Conservation (phyloP, 2,113 vertebrate species). For the Jacana jacana region DNA sequence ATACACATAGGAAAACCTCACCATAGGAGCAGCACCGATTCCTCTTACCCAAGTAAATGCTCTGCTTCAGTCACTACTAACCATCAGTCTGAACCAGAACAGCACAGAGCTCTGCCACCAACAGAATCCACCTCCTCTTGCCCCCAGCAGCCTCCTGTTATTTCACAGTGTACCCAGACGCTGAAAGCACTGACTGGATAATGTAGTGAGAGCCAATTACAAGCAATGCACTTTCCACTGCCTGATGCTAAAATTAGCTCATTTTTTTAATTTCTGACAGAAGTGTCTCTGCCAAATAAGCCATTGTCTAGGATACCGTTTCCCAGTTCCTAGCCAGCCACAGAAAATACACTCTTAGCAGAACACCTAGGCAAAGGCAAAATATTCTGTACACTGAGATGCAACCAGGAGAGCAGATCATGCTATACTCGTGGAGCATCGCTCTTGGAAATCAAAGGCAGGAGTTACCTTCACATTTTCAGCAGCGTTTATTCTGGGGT, state of each 20-base stretch:
- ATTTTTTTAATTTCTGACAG: neutral
- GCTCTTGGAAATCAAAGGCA: slow-evolving; percentile 3
- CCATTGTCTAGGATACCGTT: neutral
- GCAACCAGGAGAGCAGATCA: neutral
- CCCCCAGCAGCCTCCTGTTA: neutral
- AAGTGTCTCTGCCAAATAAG: neutral
- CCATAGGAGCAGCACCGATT: neutral
- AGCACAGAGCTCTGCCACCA: neutral
- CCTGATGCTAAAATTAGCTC: neutral
- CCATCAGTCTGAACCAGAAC: neutral
- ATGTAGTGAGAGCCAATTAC: neutral
- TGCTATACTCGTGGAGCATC: neutral
- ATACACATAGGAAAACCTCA: neutral
- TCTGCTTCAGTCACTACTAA: neutral
- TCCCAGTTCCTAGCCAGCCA: neutral
- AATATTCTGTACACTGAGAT: neutral
- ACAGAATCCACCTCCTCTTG: neutral
- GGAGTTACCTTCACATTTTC: neutral
- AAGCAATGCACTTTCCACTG: neutral
- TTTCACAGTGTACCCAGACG: neutral
- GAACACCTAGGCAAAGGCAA: neutral
- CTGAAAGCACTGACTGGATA: neutral
- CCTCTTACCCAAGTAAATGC: neutral
- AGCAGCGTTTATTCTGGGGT: slow-evolving; percentile 15
- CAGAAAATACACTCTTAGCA: neutral